These are phyloP conservation scores for silkworm (Bombyx mori) DNA, from an alignment of 1,140 invertebrate genomes.

Conservation along the genomic window DNA sequence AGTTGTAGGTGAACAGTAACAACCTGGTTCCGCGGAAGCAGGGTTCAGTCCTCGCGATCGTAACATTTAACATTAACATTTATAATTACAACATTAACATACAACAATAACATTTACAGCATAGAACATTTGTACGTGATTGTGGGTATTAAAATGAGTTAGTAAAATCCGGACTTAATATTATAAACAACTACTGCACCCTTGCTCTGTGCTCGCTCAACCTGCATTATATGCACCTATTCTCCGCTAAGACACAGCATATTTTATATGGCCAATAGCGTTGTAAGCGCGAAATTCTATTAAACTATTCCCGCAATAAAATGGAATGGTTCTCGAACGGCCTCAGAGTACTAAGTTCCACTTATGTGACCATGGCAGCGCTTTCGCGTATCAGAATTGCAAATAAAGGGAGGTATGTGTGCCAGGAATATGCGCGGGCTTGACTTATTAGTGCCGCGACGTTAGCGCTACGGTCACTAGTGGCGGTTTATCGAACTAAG, in stretches of 20 bases:
- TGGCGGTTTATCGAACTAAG: constrained; percentile 20
- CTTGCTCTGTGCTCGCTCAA: no score
- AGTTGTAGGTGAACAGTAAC: no score
- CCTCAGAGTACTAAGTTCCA: constrained; percentile 27
- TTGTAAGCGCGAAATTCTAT: constrained; percentile 55
- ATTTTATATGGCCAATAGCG: constrained; percentile 54
- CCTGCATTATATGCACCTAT: no score
- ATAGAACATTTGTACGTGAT: no score
- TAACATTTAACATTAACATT: no score
- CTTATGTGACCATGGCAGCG: constrained; percentile 54
- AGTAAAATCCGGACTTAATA: no score
- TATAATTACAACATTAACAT: no score
- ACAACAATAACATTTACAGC: no score
- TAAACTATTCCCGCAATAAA: constrained; percentile 52
- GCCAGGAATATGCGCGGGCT: constrained; percentile 33
- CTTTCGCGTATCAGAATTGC: constrained; percentile 62
- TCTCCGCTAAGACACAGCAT: background rate
- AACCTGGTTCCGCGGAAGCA: no score
- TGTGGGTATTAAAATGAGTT: no score
- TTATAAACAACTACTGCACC: no score
- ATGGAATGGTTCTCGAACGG: constrained; percentile 31
- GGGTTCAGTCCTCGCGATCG: no score
- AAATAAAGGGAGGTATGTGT: constrained; percentile 57
- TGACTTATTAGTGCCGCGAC: constrained; percentile 28
- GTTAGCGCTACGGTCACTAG: constrained; percentile 37